Conservation (phyloP, 2,113 vertebrate genomes). For the Hirundichthys speculiger region DNA sequence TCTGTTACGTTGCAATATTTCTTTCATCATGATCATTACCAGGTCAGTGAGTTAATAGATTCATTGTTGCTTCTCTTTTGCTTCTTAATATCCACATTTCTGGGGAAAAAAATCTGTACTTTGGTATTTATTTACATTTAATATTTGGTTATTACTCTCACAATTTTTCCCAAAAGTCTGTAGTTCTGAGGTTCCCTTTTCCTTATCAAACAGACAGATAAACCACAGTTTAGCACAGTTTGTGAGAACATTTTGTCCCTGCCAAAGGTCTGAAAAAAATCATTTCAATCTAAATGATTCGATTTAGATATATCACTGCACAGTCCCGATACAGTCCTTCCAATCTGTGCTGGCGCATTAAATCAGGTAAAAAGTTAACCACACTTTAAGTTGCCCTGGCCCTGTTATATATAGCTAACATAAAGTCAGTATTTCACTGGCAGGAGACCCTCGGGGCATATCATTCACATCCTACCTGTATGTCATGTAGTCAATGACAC, state of each 20-base stretch:
- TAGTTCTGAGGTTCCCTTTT: too few relatives aligned
- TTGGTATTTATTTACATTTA: too few relatives aligned
- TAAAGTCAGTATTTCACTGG: slow-evolving; percentile 67
- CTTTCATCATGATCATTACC: too few relatives aligned
- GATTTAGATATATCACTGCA: slow-evolving; percentile 49
- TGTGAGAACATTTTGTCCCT: slow-evolving; percentile 25
- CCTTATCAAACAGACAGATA: too few relatives aligned
- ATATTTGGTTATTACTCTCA: too few relatives aligned
- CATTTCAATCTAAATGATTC: slow-evolving; percentile 39
- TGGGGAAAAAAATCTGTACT: too few relatives aligned
- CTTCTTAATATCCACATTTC: too few relatives aligned
- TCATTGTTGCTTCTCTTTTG: too few relatives aligned
- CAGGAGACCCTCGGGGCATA: slow-evolving; percentile 50
- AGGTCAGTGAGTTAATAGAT: too few relatives aligned
- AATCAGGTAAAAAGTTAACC: slow-evolving; percentile 37
- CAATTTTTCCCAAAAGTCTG: too few relatives aligned
- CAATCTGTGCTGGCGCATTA: slow-evolving; percentile 36
- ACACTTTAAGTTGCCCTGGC: slow-evolving; percentile 36
- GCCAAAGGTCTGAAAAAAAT: slow-evolving; percentile 50
- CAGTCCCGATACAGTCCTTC: slow-evolving; percentile 20
- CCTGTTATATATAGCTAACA: slow-evolving; percentile 54
- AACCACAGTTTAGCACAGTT: slow-evolving; percentile 34
- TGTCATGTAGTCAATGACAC: slow-evolving; percentile 39
- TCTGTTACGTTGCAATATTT: too few relatives aligned
- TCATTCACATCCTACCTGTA: slow-evolving; percentile 42